phyloP scores from a whole-genome alignment of 2,888 invertebrate genomes.

The Papilio demoleus region DNA sequence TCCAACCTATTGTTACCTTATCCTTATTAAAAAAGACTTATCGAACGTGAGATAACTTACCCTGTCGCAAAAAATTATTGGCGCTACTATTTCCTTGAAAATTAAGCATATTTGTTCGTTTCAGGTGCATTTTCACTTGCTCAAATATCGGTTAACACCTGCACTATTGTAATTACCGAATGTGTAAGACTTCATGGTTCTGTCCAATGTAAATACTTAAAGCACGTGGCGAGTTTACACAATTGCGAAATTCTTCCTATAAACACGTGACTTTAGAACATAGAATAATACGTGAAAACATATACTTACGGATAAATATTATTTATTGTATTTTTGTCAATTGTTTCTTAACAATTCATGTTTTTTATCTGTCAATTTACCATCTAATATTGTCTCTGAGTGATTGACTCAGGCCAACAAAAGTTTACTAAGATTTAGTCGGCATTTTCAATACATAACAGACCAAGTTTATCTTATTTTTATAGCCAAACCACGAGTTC shows the following conservation, averaged over 20 bases:
- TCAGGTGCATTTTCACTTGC: slow-evolving; percentile 38
- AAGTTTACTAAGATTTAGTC: too few relatives aligned
- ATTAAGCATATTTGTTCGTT: slow-evolving; percentile 12
- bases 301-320: too few relatives aligned
- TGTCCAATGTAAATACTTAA: slow-evolving; percentile 5
- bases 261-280: slow-evolving; percentile 5
- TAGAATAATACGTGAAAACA: background rate
- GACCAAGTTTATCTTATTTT: too few relatives aligned
- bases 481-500: too few relatives aligned
- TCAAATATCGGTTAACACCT: slow-evolving; percentile 31
- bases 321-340: too few relatives aligned
- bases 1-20: too few relatives aligned
- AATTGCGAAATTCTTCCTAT: slow-evolving; percentile 1
- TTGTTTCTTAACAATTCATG: too few relatives aligned
- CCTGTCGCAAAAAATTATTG: slow-evolving; percentile 10
- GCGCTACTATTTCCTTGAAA: slow-evolving; percentile 27
- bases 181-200: slow-evolving; percentile 25
- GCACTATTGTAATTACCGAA: slow-evolving; percentile 32
- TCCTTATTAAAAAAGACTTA: too few relatives aligned
- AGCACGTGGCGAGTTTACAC: slow-evolving; percentile 22
- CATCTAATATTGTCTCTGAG: too few relatives aligned
- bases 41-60: background rate
- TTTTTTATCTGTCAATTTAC: too few relatives aligned
- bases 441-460: too few relatives aligned
- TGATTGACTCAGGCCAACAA: too few relatives aligned